Evolutionary conservation across 30 jellyfish, hydroid and myxozoan genomes (phyloP), one percentile per base, ranked within the genome.

Genomic region (Sanderia malayensis): DNA sequence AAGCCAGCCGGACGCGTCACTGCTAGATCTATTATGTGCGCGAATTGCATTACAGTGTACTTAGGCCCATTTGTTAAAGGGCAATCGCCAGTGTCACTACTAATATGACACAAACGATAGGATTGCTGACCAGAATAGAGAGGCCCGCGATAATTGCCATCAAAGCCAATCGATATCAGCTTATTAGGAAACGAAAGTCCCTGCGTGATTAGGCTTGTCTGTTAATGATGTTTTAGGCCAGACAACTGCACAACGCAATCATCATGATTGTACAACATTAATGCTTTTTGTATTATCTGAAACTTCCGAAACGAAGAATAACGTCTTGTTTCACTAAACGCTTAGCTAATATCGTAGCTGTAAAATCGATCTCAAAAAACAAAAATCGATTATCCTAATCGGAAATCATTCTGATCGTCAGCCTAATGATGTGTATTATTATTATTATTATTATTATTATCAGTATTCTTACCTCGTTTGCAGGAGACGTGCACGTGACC

Each of bases 401-500:
- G 52, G 52, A 37, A 37, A 37, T 13, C 6, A 4, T 37, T 13
- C 6, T 13, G 6, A 13, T 6, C 52, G 10, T 37, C 6, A 37
- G 52, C 13, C 13, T 6, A 37, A 37, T 37, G 6, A 37, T 4
- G 52, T 37, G 13, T 11, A 2, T 59, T 59, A 17, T 30, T n/a
- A n/a, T 2, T 17, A 30, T 61, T 21, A 26, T 4, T 3, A 24
- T 7, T 7, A 4, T 7, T 7, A 61, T 21, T 19, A 9, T 18
- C n/a, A 21, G n/a, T 6, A 29, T 0, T 1, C 94, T 63, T 44
- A 87, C 96, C 94, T 55, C 69, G 45, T 31, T 70, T 77, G 71
- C 97, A 89, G 0, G 97, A 89, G 31, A 89, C 95, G 47, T 89
- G 97, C 61, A 89, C 90, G 67, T 89, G 97, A 2, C 85, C 89